Base-by-base conservation (phyloP, 2,888 invertebrate genomes). In the Callyntrura guangdongensis region DNA sequence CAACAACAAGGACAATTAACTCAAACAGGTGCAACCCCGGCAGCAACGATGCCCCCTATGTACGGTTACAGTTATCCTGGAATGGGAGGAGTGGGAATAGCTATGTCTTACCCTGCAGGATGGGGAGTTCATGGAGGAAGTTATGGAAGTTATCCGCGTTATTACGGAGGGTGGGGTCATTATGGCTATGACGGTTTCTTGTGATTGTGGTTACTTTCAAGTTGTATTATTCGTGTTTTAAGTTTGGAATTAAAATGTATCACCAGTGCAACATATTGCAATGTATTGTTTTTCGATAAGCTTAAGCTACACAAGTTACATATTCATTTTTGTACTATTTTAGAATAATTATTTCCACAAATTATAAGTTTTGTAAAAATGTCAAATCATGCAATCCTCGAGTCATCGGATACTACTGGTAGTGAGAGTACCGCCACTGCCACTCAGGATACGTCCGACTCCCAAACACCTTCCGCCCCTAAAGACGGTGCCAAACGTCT, bases 401-500 rank as follows among this genome's bases (percentile, higher is more conserved):
- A n/a, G n/a, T 9, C 53, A 1, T 9, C 53, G 1, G 25, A 22
- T 2, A 17, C 64, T 20, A 1, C 6, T 22, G 64, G 1, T 11
- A 64, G n/a, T n/a, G n/a, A n/a, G n/a, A n/a, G n/a, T n/a, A n/a
- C n/a, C n/a, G n/a, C 64, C 1, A 22, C 25, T 8, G n/a, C 20
- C 61, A n/a, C 9, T n/a, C 8, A 22, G 20, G 25, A 11, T 12
- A 64, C 59, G 14, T 59, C 59, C 59, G n/a, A n/a, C 17, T 59
- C 69, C 69, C 14, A 36, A 69, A 25, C 14, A 53, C 53, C n/a
- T n/a, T n/a, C n/a, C n/a, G n/a, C n/a, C 53, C n/a, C n/a, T n/a
- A n/a, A n/a, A n/a, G n/a, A n/a, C n/a, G n/a, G n/a, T n/a, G n/a
- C n/a, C n/a, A n/a, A n/a, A n/a, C n/a, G n/a, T n/a, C n/a, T n/a